These are phyloP conservation scores for Pituophis catenifer DNA, from an alignment of 2,113 vertebrate genomes.

Conservation along the genomic window DNA sequence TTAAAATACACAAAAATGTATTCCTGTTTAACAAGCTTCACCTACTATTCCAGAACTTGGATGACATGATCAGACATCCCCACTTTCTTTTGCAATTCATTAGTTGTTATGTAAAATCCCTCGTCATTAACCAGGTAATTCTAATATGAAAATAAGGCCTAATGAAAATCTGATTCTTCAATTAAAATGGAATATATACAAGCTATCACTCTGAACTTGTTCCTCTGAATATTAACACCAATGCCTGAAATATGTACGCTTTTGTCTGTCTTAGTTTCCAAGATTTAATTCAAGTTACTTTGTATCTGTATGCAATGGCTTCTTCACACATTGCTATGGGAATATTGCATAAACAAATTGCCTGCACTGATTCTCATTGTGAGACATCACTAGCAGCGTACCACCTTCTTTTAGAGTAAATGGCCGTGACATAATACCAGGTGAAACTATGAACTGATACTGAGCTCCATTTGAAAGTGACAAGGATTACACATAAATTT, in stretches of 20 bases:
- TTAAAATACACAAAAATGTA: not conserved
- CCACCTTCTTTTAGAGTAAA: not conserved
- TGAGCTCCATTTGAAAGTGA: not conserved
- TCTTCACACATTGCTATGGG: not conserved
- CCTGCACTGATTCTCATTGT: not conserved
- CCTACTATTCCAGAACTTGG: not conserved
- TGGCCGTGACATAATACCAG: not conserved
- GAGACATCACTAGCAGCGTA: not conserved
- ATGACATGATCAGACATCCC: not conserved
- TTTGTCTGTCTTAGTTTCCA: not conserved
- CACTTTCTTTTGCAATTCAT: not conserved
- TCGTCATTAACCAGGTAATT: not conserved
- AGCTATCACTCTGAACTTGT: not conserved
- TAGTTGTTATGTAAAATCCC: not conserved
- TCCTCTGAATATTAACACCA: not conserved
- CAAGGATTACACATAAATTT: not conserved
- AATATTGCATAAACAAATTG: not conserved
- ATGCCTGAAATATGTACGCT: not conserved
- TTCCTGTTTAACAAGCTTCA: not conserved
- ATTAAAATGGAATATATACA: not conserved
- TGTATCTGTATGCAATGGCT: not conserved
- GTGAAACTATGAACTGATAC: not conserved
- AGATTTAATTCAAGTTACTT: not conserved
- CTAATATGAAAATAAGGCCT: not conserved
- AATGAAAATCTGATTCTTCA: not conserved